These are phyloP conservation scores for Odobenus rosmarus DNA, from an alignment of 2,113 vertebrate genomes.

Conservation along the genomic window DNA sequence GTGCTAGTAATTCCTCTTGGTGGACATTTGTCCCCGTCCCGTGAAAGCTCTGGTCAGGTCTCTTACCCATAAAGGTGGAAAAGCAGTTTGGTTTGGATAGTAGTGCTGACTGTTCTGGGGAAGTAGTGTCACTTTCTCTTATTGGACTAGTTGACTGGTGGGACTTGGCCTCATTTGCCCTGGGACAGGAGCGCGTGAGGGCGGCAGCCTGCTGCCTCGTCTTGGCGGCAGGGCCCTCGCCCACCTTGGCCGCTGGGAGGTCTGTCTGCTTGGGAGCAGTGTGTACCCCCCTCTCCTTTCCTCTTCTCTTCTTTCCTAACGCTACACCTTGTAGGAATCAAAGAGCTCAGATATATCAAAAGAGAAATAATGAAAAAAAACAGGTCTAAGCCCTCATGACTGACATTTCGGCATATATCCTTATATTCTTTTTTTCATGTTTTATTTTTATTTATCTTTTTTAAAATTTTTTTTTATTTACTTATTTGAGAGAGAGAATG, in stretches of 20 bases:
- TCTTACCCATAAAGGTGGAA: not conserved
- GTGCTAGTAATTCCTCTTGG: too few species aligned
- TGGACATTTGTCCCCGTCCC: not conserved
- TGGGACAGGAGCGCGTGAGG: rapidly evolving
- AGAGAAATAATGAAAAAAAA: not conserved
- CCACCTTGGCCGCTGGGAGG: too few species aligned
- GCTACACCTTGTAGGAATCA: not conserved
- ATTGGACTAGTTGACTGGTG: not conserved
- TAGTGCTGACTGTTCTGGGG: not conserved
- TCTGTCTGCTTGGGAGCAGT: not conserved
- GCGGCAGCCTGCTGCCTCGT: not conserved
- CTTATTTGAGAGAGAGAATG: too few species aligned
- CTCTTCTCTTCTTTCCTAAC: not conserved
- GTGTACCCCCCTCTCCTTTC: not conserved
- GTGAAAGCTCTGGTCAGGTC: not conserved
- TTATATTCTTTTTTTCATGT: not conserved
- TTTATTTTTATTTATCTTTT: not conserved
- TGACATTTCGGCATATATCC: not conserved
- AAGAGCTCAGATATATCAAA: not conserved
- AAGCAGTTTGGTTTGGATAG: not conserved
- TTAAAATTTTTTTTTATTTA: too few species aligned
- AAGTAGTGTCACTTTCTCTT: not conserved
- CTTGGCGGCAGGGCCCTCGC: not conserved
- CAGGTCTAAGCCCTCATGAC: not conserved
- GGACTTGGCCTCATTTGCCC: rapidly evolving